phyloP scores from a whole-genome alignment of 1,140 invertebrate genomes.

The Batillaria attramentaria region DNA sequence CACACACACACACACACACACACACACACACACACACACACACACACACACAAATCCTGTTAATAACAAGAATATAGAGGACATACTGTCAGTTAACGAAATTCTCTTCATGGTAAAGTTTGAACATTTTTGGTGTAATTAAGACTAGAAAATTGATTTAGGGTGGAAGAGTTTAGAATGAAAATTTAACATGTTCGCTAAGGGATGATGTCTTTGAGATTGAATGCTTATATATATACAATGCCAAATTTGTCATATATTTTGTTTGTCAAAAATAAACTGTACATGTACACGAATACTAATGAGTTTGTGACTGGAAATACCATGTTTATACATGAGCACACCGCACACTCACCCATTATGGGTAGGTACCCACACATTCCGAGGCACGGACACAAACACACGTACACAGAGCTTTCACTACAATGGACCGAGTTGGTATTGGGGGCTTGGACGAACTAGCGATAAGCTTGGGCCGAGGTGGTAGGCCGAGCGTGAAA shows the following conservation, averaged over 20 bases:
- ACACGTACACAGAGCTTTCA: constrained; percentile 4
- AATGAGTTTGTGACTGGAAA: no score
- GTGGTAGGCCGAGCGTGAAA: background rate
- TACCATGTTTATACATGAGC: no score
- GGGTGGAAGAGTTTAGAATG: background rate
- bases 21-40: constrained; percentile 18
- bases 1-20: background rate
- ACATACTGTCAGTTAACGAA: background rate
- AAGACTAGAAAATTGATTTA: background rate
- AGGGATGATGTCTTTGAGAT: background rate
- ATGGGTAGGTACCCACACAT: no score
- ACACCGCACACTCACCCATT: no score
- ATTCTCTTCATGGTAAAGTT: no score
- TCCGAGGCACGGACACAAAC: no score
- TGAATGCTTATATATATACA: background rate
- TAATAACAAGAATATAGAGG: background rate
- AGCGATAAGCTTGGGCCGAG: no score
- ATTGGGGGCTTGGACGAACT: no score
- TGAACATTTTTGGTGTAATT: background rate
- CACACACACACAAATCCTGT: constrained; percentile 1
- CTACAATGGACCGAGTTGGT: no score
- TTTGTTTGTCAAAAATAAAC: no score
- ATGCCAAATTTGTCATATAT: no score
- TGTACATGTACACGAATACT: no score
- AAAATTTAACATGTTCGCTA: background rate